These are phyloP conservation scores for Cryptoprocta ferox DNA, from an alignment of 2,797 vertebrate species.

Conservation along the genomic window DNA sequence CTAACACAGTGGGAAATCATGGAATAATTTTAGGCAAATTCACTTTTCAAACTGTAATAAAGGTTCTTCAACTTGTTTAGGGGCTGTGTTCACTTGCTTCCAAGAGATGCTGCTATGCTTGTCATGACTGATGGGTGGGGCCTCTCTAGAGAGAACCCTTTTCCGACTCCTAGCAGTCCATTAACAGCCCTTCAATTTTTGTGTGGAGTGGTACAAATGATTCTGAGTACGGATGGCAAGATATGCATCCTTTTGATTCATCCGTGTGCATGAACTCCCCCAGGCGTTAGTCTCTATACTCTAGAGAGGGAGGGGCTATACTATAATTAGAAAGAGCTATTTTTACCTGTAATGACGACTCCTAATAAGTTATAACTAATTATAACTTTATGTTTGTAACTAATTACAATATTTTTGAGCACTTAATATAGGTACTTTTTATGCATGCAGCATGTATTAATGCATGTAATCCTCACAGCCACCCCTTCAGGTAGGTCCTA, in stretches of 20 bases:
- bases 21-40: conserved; percentile 11
- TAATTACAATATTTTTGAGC: conserved; percentile 5
- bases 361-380: neutral
- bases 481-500: neutral
- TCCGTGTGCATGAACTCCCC: neutral
- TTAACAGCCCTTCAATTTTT: neutral
- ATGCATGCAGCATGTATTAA: neutral
- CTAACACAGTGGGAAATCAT: neutral
- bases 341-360: conserved; percentile 20
- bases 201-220: neutral
- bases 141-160: neutral
- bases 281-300: neutral
- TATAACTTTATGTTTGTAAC: neutral
- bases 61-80: neutral
- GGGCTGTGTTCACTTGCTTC: neutral
- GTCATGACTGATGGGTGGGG: neutral
- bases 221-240: neutral
- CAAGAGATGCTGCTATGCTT: neutral
- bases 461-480: neutral
- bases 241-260: neutral
- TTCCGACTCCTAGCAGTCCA: neutral
- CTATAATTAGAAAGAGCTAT: neutral
- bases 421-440: neutral
- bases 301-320: neutral
- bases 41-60: neutral